Evolutionary conservation across 2,797 vertebrate species (phyloP), one percentile per base, ranked within the genome.

Genomic region (Hippopotamyrus pictus): DNA sequence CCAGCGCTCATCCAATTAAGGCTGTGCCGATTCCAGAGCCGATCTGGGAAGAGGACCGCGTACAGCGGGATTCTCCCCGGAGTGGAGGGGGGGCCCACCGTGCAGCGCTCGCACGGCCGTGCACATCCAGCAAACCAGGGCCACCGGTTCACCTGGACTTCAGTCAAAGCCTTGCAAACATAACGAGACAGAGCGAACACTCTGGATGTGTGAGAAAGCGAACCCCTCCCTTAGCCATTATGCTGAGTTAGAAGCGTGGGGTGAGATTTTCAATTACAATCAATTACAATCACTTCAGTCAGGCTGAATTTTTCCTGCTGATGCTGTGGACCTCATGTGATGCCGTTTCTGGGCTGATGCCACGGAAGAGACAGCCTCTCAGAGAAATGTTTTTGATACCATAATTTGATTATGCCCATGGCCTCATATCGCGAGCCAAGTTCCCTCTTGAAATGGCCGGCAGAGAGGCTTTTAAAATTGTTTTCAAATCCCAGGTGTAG

Each of bases 281-380:
- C 76, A 82, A 82, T 44, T 82, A 82, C 76, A 82, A 82, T 82
- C 76, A 44, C 41, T 82, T 82, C 76, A 82, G 76, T 82, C 76
- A 46, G 11, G 14, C 37, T 82, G 37, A 46, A n/a, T 82, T 46
- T 82, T 46, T 82, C 37, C 76, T 82, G 41, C 76, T 46, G 37
- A 46, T 82, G 37, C 41, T 46, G 41, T 82, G 41, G 41, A 44
- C 41, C 37, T 44, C 41, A 46, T 7, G 76, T 46, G 76, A 82
- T 8, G 41, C 19, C 6, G 2, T 46, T 65, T 82, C 41, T 82
- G 76, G 76, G 41, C 76, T 46, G 37, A 82, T 82, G 41, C 76
- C 76, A 46, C 19, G 1, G 69, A 73, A 7, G 5, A 73, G 17
- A 44, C 37, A 19, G 76, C 41, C 76, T 46, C 76, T 82, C 37